phyloP scores from a whole-genome alignment of 2,113 vertebrate genomes.

The Columba livia region DNA sequence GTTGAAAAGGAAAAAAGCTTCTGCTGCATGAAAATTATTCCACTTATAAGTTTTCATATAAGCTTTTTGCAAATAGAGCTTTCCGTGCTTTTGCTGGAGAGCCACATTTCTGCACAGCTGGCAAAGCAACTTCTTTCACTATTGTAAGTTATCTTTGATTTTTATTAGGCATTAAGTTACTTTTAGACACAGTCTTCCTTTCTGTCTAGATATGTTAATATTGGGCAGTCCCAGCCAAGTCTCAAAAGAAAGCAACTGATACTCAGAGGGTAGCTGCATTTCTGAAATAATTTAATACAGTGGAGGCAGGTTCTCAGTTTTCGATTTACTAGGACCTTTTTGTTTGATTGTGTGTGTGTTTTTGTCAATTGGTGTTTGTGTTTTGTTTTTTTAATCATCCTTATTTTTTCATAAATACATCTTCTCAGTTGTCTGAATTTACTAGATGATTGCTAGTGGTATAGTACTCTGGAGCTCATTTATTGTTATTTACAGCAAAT shows the following conservation, averaged over 20 bases:
- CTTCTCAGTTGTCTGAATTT: neutral
- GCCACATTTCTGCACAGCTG: neutral
- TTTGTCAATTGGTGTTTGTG: neutral
- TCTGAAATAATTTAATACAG: neutral
- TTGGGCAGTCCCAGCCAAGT: neutral
- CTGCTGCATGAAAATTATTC: neutral
- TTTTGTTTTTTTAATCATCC: neutral
- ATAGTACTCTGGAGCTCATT: neutral
- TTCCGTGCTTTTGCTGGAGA: neutral
- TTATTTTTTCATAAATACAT: neutral
- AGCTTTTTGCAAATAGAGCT: neutral
- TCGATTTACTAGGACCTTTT: fast-evolving
- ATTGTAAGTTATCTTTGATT: neutral
- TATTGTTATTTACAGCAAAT: neutral
- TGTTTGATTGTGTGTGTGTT: too few species aligned
- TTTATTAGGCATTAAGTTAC: neutral
- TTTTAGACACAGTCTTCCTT: neutral
- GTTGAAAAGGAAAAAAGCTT: neutral
- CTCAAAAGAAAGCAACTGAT: neutral
- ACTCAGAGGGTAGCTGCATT: neutral
- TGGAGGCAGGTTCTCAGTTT: neutral
- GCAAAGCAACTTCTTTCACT: neutral
- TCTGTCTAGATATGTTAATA: neutral
- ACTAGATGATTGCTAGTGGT: neutral
- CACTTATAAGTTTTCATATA: neutral